Evolutionary conservation across 2,888 invertebrate species (phyloP).

Genomic region (Drosophila niveifrons): DNA sequence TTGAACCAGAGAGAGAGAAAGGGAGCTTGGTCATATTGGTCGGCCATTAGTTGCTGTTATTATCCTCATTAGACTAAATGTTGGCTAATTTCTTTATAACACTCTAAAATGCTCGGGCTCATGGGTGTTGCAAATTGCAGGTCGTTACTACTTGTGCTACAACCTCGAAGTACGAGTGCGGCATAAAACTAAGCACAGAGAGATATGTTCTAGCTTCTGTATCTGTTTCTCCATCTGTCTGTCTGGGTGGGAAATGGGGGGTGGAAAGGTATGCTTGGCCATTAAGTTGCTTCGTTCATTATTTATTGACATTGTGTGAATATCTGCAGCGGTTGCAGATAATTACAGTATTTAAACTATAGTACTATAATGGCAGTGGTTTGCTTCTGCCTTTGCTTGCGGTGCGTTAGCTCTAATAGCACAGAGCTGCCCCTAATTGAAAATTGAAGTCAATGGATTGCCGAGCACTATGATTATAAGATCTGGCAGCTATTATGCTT

Average conservation of each 20-base stretch:
- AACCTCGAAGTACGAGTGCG: background rate
- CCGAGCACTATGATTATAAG: background rate
- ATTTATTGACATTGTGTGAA: conserved; percentile 49
- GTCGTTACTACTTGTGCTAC: conserved; percentile 49
- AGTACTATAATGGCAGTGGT: conserved; percentile 18
- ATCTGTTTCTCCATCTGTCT: conserved; percentile 1
- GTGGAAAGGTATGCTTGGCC: conserved; percentile 21
- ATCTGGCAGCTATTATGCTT: background rate
- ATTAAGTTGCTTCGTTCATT: conserved; percentile 38
- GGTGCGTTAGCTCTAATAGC: background rate
- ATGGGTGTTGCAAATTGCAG: conserved; percentile 62
- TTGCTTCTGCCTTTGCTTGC: conserved; percentile 15
- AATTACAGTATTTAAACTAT: conserved; percentile 15
- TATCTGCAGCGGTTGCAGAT: conserved; percentile 39
- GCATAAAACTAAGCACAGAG: conserved; percentile 6
- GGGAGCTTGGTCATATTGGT: conserved; percentile 28
- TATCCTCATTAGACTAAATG: conserved; percentile 76
- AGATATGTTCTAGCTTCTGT: conserved; percentile 4
- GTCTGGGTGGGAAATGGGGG: background rate
- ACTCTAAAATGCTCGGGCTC: conserved; percentile 67
- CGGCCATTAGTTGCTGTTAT: conserved; percentile 73
- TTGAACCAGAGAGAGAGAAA: background rate
- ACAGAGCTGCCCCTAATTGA: background rate
- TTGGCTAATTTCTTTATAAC: conserved; percentile 78
- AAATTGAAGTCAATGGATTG: background rate